Percentiles rank a stretch among this genome's conserved stretches.
Evolutionary conservation across 2,888 invertebrate species (phyloP).

Genomic region (Sphinx pinastri): DNA sequence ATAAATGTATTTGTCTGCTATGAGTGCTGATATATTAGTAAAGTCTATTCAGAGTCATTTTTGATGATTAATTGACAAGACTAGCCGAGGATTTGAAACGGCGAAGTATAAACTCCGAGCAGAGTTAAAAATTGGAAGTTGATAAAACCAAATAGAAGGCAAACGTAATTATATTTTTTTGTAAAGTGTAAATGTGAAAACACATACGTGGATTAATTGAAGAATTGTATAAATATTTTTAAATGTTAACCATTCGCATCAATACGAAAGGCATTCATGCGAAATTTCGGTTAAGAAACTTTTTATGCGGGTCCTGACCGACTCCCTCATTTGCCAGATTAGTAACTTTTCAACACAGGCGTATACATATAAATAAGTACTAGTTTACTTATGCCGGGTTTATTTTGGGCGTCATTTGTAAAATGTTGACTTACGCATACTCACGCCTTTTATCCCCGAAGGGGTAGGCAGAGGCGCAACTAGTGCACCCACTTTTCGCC

Average conservation of each 20-base stretch:
- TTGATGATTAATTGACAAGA: slow-evolving; percentile 6
- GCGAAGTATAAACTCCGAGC: background rate
- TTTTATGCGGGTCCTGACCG: slow-evolving; percentile 45
- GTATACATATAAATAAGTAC: too few species aligned
- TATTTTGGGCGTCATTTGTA: background rate
- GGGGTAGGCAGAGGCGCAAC: too few species aligned
- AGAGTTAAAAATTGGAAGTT: too few species aligned
- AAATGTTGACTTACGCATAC: too few species aligned
- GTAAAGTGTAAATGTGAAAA: too few species aligned
- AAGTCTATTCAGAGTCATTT: background rate
- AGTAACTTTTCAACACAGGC: slow-evolving; percentile 26
- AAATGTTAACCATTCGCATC: slow-evolving; percentile 37
- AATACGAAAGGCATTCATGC: slow-evolving; percentile 39
- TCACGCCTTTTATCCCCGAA: too few species aligned
- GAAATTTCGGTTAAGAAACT: slow-evolving; percentile 41
- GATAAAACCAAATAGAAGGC: too few species aligned
- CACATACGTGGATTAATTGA: too few species aligned
- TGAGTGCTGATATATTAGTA: slow-evolving; percentile 9
- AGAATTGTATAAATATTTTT: too few species aligned
- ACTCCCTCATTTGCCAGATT: slow-evolving; percentile 32
- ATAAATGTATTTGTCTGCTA: slow-evolving; percentile 52
- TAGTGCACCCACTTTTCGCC: too few species aligned
- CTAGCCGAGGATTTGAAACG: background rate
- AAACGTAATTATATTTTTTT: too few species aligned
- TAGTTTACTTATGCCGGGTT: background rate